These are phyloP conservation scores for Chromis chromis DNA, from an alignment of 2,797 vertebrate species.

Conservation along the genomic window DNA sequence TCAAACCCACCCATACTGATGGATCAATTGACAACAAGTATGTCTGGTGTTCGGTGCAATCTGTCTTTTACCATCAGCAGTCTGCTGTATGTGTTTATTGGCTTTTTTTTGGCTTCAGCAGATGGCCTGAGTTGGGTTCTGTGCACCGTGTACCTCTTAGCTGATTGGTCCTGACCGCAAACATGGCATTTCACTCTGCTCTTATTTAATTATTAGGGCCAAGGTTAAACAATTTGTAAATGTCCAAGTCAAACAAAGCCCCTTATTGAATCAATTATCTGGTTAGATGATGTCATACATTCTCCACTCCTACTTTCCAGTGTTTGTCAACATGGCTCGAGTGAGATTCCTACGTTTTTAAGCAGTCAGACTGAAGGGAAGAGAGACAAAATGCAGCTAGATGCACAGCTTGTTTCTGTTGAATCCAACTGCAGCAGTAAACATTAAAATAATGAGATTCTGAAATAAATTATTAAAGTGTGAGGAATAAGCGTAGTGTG, in stretches of 20 bases:
- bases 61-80: background rate
- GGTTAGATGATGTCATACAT: background rate
- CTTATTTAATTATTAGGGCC: background rate
- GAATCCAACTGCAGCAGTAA: background rate
- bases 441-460: background rate
- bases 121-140: background rate
- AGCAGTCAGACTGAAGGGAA: background rate
- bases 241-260: background rate
- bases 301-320: background rate
- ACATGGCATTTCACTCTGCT: conserved; percentile 2
- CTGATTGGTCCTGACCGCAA: too few relatives aligned
- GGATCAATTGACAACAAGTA: background rate
- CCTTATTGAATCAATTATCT: background rate
- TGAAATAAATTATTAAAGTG: background rate
- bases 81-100: background rate
- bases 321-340: conserved; percentile 5
- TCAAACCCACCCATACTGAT: background rate
- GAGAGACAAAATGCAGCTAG: background rate
- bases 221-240: conserved; percentile 4
- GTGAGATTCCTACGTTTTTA: background rate
- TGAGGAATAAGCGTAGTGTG: background rate
- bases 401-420: background rate
- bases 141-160: background rate
- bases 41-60: background rate
- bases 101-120: background rate